A percentile compares a stretch with the other conserved stretches of the same genome.
Conservation (phyloP, 2,888 invertebrate species). For the Chrysolina haemoptera region DNA sequence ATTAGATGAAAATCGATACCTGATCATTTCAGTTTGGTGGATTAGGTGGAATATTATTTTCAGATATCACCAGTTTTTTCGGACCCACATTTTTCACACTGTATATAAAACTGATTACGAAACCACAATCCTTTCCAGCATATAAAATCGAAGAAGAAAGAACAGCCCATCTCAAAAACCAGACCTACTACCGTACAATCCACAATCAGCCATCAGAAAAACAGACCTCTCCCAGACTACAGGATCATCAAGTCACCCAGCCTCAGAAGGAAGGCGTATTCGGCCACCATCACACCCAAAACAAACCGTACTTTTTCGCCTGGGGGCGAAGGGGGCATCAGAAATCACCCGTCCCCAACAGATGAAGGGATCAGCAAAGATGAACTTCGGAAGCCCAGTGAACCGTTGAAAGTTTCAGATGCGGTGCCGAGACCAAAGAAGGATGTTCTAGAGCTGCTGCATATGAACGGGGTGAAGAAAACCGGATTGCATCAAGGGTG, state of each 20-base stretch:
- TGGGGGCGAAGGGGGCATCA: neutral
- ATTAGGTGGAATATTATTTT: too few relatives aligned
- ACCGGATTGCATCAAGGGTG: neutral
- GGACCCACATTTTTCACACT: neutral
- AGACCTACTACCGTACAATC: constrained; percentile 47
- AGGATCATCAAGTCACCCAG: constrained; percentile 51
- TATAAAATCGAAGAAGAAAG: constrained; percentile 23
- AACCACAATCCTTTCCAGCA: neutral
- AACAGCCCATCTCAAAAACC: constrained; percentile 12
- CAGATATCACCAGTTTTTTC: too few relatives aligned
- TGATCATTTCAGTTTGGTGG: too few relatives aligned
- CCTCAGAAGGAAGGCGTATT: constrained; percentile 54
- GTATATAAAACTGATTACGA: neutral
- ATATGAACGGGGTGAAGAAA: constrained; percentile 6
- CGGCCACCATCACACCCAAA: constrained; percentile 51
- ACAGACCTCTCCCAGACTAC: constrained; percentile 40
- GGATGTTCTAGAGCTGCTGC: neutral
- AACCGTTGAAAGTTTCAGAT: neutral
- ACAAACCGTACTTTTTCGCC: constrained; percentile 28
- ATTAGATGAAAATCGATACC: neutral
- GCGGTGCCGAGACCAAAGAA: neutral
- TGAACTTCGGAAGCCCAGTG: neutral
- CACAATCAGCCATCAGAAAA: constrained; percentile 11
- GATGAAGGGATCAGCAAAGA: neutral
- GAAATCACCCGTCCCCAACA: neutral